phyloP scores from a whole-genome alignment of 1,140 invertebrate species.

The Drosophila kohkoa region DNA sequence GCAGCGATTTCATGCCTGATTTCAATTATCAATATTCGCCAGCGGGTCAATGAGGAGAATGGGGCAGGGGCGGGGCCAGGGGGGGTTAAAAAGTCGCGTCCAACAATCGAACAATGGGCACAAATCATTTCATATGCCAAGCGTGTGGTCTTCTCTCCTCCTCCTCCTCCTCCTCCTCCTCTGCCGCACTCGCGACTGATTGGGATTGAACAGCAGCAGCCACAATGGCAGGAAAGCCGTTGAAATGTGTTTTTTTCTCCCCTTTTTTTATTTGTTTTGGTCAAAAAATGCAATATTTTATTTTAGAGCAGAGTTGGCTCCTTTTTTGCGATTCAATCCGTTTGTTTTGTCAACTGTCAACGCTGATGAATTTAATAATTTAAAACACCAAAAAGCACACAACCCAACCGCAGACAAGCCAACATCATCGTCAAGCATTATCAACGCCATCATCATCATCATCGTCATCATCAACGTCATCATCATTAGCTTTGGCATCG shows the following conservation, averaged over 20 bases:
- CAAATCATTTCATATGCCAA: conserved; percentile 81
- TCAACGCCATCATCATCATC: conserved; percentile 18
- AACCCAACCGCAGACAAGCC: conserved; percentile 28
- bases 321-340: conserved; percentile 44
- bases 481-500: conserved; percentile 8
- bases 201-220: conserved; percentile 25
- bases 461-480: conserved; percentile 23
- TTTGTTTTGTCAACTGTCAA: conserved; percentile 81
- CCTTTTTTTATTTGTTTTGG: conserved; percentile 3
- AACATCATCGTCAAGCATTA: conserved; percentile 42
- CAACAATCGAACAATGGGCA: conserved; percentile 74
- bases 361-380: conserved; percentile 79
- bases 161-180: neutral
- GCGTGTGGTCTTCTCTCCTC: conserved; percentile 63
- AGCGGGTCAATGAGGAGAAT: neutral
- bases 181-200: neutral
- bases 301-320: conserved; percentile 71
- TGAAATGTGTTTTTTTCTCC: neutral
- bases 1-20: conserved; percentile 80
- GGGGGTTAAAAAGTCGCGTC: conserved; percentile 29
- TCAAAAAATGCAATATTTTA: conserved; percentile 63
- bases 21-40: conserved; percentile 80
- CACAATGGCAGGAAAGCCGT: conserved; percentile 8
- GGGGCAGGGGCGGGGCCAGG: neutral
- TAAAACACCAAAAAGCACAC: conserved; percentile 53